Percentiles rank a stretch among this genome's conserved stretches.
Conservation (phyloP, 2,113 vertebrate genomes). For the Calyptomena viridis region DNA sequence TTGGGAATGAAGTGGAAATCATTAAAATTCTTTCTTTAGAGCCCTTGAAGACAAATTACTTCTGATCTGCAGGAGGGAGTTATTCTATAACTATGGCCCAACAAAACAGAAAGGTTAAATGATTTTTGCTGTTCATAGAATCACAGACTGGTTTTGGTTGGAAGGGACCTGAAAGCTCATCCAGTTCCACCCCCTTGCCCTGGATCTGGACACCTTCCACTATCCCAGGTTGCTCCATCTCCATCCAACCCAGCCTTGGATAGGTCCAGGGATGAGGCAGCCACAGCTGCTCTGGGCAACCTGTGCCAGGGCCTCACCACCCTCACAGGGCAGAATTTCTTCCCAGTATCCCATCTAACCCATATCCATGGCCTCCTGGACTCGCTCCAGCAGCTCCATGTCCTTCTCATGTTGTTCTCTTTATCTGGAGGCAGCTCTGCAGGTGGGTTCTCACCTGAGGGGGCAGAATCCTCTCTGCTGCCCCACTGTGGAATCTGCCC, state of each 20-base stretch:
- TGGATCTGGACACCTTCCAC: background rate
- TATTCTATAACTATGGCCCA: background rate
- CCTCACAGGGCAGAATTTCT: background rate
- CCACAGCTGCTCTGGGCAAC: background rate
- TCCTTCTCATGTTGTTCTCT: background rate
- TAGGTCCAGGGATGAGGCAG: background rate
- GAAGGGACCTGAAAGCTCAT: background rate
- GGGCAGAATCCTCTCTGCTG: background rate
- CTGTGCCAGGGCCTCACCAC: background rate
- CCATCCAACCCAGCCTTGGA: too few relatives aligned
- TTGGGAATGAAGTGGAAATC: background rate
- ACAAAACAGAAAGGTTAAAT: background rate
- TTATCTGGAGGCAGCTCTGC: background rate
- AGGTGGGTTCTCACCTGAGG: background rate
- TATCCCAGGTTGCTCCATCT: accelerated
- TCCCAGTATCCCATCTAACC: background rate
- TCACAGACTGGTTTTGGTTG: background rate
- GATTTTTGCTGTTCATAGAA: background rate
- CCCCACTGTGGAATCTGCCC: background rate
- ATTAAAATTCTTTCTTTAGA: background rate
- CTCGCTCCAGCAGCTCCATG: accelerated
- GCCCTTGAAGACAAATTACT: background rate
- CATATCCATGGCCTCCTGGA: background rate
- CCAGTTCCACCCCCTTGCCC: background rate
- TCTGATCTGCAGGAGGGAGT: background rate